phyloP scores from a whole-genome alignment of 2,888 invertebrate genomes.

The Spisula solida region DNA sequence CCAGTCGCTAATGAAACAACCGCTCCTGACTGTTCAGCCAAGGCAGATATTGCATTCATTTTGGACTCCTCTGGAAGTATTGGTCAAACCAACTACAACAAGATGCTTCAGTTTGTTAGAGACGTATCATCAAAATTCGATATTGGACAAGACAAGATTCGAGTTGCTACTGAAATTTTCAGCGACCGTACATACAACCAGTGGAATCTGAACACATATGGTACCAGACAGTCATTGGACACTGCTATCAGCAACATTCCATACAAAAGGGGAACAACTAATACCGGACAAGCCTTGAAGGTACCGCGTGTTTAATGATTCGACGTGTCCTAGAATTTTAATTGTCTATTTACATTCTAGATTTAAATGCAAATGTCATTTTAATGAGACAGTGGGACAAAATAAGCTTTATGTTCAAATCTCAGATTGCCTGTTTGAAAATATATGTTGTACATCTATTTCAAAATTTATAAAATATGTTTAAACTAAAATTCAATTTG shows the following conservation, averaged over 20 bases:
- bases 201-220: conserved; percentile 82
- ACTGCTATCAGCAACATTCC: conserved; percentile 80
- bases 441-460: too few species aligned
- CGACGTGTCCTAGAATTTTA: too few species aligned
- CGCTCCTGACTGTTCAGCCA: conserved; percentile 72
- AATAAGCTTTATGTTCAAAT: too few species aligned
- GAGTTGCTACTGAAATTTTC: conserved; percentile 79
- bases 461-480: too few species aligned
- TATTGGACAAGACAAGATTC: conserved; percentile 78
- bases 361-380: too few species aligned
- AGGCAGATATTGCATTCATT: conserved; percentile 83
- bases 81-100: conserved; percentile 79
- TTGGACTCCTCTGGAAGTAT: conserved; percentile 85
- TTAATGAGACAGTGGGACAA: too few species aligned
- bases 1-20: conserved; percentile 52
- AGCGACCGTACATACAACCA: conserved; percentile 79
- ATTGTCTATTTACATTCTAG: too few species aligned
- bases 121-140: conserved; percentile 78
- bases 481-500: too few species aligned
- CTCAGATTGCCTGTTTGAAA: too few species aligned
- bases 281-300: conserved; percentile 81
- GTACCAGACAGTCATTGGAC: conserved; percentile 70
- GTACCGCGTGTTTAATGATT: conserved; percentile 29
- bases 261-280: conserved; percentile 82
- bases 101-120: conserved; percentile 81